A percentile compares a stretch with the other conserved stretches of the same genome.
Conservation (phyloP, 2,113 vertebrate species). For the Cnemophilus loriae region DNA sequence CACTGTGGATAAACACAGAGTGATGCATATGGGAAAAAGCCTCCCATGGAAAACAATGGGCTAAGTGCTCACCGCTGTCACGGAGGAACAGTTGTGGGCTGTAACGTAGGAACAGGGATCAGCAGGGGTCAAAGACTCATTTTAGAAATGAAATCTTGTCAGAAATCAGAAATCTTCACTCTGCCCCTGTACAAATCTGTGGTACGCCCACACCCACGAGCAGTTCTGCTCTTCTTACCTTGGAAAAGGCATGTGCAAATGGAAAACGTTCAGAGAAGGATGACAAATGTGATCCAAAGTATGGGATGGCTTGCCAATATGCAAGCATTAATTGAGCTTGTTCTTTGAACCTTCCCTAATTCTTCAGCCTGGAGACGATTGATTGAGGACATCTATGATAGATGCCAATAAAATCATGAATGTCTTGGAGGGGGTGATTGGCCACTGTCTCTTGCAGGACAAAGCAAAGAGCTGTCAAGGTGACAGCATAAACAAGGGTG, state of each 20-base stretch:
- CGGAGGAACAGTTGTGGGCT: accelerated
- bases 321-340: neutral
- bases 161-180: neutral
- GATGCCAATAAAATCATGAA: neutral
- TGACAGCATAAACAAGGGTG: neutral
- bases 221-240: neutral
- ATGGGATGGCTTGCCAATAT: neutral
- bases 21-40: neutral
- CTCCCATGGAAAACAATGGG: neutral
- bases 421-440: neutral
- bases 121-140: neutral
- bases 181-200: neutral
- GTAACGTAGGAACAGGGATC: neutral
- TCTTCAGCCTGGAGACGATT: neutral
- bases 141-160: neutral
- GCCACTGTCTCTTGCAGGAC: neutral
- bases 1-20: neutral
- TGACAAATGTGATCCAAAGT: neutral
- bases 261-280: neutral
- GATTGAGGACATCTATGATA: neutral
- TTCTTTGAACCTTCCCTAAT: neutral
- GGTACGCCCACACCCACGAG: accelerated
- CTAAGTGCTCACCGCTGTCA: neutral
- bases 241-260: neutral
- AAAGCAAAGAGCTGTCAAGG: neutral